Base-by-base conservation (phyloP, 2,113 vertebrate species). In the pig (Sus scrofa) region DNA sequence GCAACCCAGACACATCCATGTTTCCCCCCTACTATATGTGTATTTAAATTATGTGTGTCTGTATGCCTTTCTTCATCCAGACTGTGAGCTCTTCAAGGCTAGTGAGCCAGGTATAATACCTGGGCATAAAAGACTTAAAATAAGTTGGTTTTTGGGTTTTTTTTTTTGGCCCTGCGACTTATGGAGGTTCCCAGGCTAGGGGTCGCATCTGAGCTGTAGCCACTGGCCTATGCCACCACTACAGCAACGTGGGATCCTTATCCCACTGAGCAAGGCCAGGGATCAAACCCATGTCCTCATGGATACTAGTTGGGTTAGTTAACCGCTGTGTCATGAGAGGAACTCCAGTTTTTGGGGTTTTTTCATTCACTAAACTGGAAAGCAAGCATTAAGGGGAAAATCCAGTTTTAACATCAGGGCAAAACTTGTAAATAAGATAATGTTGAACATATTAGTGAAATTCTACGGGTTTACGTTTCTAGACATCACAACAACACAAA, bases 281-380 rank as follows among this genome's bases (percentile, higher is more conserved):
- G 44, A 44, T 44, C 44, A 8, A 44, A 44, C 44, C 44, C 44
- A 44, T 44, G 44, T 44, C 44, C 44, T 44, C 44, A 44, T 44
- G 44, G 44, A 44, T 44, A 44, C 44, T 44, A 44, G 44, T 44
- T 8, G 44, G 44, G 44, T 44, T 44, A 44, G 44, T 44, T 44
- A 44, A 44, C 44, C 44, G 44, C 44, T 44, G 44, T 6, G 44
- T 8, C 44, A 44, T 44, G 44, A 8, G 5, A 44, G 44, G 44
- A 44, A 44, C 44, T 44, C 44, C 8, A 8, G 44, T 44, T 44
- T 44, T 44, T 44, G 44, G 44, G 44, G 50, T 19, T 34, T 54
- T 9, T 93, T 88, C 63, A n/a, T 44, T 84, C 24, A 54, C 65
- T 75, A 65, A 93, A 26, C 19, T 67, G 15, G 73, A 85, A 96